Evolutionary conservation across 2,113 vertebrate species (phyloP), one percentile per base, ranked within the genome.

Genomic region (Rynchops niger): DNA sequence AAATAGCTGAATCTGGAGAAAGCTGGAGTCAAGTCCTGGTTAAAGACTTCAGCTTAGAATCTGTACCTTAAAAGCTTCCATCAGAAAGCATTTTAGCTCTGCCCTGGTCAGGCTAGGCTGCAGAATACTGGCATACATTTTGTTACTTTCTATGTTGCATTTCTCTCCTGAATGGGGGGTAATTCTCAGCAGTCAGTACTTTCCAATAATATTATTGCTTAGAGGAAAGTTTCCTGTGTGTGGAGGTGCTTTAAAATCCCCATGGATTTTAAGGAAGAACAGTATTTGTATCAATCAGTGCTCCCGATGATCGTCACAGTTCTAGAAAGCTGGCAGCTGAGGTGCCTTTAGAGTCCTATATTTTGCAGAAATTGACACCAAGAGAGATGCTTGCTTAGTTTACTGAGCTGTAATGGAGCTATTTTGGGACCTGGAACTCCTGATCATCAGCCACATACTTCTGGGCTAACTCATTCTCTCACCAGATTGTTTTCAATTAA

Each of bases 401-500:
- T 90, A 55, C 50, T 81, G 59, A 86, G 90, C 29, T 86, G 78
- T 90, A 67, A 67, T 71, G 30, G 43, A 86, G 72, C 63, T 94
- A 53, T 95, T 92, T 92, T 71, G 55, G 82, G 80, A 67, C 55
- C 34, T 94, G 84, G 66, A 82, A 87, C 53, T 81, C 78, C 87
- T 82, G 27, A 25, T 77, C 27, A 49, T 61, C 62, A 92, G 73
- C 87, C 53, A 62, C 62, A 53, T 62, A 29, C 3, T 4, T 93
- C 73, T 93, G 55, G 43, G 49, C 52, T 95, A 86, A 95, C 95
- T 81, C 30, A 43, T 88, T 88, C 52, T 86, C 72, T 86, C 72
- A 81, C 55, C 36, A 83, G 82, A 59, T 74, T 86, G 50, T 83
- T 97, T 95, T 91, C 92, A 95, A 21, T 82, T 78, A 79, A 92